Evolutionary conservation across 2,888 invertebrate species (phyloP), one percentile per base, ranked within the genome.

Genomic region (Strigamia maritima): DNA sequence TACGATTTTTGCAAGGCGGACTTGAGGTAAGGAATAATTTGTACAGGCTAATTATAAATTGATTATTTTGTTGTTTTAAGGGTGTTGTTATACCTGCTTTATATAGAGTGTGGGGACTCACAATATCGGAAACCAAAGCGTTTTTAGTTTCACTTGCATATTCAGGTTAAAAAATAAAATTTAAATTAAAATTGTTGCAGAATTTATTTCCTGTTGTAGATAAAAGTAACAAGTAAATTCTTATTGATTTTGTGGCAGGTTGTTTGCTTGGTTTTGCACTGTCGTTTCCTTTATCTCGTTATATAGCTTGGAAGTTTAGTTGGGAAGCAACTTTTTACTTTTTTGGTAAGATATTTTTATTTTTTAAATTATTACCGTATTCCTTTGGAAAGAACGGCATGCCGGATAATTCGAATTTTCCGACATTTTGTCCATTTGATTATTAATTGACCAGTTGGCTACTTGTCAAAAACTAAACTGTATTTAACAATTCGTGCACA

Each of bases 271-370:
- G 70, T 12, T 70, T 70, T 70, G 70, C 26, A 10, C 28, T 70
- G 0, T 70, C 70, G 4, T 70, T 70, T 24, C 70, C 70, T n/a
- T 16, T 70, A 28, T 70, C 70, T 14, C 70, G 70, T 24, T 70
- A 28, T 12, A 1, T 70, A 10, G 4, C 70, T 16, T 70, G 26
- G 70, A 24, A 26, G 14, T 12, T 70, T 70, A 70, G 70, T 28
- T 70, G 70, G 70, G 70, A 70, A n/a, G 70, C 70, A 14, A 70
- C 26, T 2, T 70, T 70, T 70, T 70, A 70, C 24, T 24, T 70
- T 70, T 70, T 70, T 28, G 70, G 70, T 70, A 14, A 70, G 26
- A 35, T 35, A 35, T 35, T 49, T 6, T 2, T 19, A 3, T 49
- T n/a, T 49, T 49, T 49, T n/a, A n/a, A 49, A 19, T 49, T 10